Evolutionary conservation across 2,888 invertebrate species (phyloP).

Genomic region (Polia nebulosa): DNA sequence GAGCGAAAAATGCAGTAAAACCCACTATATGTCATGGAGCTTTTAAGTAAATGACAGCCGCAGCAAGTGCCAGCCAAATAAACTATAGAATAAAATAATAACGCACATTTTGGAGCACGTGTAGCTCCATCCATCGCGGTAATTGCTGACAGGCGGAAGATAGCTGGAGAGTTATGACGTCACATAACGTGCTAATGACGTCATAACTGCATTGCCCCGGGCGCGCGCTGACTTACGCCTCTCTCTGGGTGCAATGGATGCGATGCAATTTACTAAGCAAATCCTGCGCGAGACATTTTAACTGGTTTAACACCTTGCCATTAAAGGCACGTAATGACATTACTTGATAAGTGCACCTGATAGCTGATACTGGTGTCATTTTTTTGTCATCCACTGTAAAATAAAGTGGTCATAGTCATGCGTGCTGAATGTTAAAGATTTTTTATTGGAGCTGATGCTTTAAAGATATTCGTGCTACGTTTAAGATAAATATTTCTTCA

Average conservation of each 20-base stretch:
- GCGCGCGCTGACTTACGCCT: constrained; percentile 78
- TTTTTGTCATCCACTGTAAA: constrained; percentile 49
- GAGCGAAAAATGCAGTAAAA: constrained; percentile 23
- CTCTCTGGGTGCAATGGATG: constrained; percentile 78
- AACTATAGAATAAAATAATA: constrained; percentile 75
- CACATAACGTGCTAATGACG: constrained; percentile 89
- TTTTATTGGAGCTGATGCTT: constrained; percentile 51
- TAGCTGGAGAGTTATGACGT: constrained; percentile 87
- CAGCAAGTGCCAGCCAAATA: constrained; percentile 62
- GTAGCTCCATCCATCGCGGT: constrained; percentile 83
- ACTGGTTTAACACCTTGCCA: constrained; percentile 72
- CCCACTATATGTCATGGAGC: constrained; percentile 34
- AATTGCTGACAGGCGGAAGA: constrained; percentile 89
- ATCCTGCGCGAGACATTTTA: constrained; percentile 70
- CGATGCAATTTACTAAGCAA: constrained; percentile 80
- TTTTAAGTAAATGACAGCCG: constrained; percentile 53
- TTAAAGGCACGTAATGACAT: constrained; percentile 63
- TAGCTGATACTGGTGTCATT: constrained; percentile 54
- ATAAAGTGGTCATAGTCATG: constrained; percentile 60
- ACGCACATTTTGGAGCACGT: constrained; percentile 83
- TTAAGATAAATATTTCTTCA: constrained; percentile 52
- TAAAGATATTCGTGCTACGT: constrained; percentile 32
- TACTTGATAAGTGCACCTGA: constrained; percentile 59
- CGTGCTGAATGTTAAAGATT: constrained; percentile 50
- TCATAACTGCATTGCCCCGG: constrained; percentile 88